phyloP scores from a whole-genome alignment of 2,797 vertebrate species.

The Myiotriccus ornatus region DNA sequence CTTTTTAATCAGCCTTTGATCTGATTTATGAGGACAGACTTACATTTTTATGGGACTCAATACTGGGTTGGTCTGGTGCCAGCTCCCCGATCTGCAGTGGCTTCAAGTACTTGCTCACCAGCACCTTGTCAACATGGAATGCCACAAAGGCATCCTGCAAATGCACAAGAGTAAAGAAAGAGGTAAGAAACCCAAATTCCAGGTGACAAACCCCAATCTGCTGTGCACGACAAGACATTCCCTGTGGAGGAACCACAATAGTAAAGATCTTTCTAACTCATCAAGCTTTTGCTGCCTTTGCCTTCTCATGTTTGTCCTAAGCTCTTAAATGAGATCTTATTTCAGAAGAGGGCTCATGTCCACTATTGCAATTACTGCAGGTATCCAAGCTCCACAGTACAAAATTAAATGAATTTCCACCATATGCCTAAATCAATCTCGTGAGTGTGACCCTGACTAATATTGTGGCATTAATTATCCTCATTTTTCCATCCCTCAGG shows the following conservation, averaged over 20 bases:
- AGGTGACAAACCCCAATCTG: neutral
- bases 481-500: neutral
- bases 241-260: neutral
- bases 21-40: neutral
- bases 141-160: constrained; percentile 78
- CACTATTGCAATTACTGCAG: neutral
- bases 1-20: neutral
- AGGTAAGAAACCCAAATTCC: neutral
- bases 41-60: constrained; percentile 79
- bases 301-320: rapidly evolving
- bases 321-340: neutral
- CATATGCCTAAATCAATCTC: neutral
- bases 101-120: constrained; percentile 76
- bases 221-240: no score
- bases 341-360: neutral
- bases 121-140: constrained; percentile 71
- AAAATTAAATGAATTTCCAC: neutral
- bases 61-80: constrained; percentile 73
- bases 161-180: neutral
- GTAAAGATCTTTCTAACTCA: neutral
- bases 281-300: neutral
- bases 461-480: neutral
- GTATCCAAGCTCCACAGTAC: neutral
- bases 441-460: neutral
- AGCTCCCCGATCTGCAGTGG: constrained; percentile 77